phyloP scores from a whole-genome alignment of 37 sponge, comb jelly and placozoan species.

The Axinella damicornis region DNA sequence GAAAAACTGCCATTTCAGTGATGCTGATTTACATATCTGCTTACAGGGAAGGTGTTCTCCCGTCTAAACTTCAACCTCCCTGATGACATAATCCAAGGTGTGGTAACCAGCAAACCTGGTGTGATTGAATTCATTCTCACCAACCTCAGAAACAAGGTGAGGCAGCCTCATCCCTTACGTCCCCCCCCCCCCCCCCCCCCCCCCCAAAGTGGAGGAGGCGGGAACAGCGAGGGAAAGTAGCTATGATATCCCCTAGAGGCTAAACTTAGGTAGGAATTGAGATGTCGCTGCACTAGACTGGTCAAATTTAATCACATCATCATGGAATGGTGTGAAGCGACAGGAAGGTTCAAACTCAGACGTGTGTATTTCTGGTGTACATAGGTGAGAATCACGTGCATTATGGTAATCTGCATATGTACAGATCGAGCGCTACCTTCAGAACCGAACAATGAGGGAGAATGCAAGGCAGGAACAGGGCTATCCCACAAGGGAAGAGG shows the following conservation, averaged over 20 bases:
- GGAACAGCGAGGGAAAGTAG: no score
- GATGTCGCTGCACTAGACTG: not conserved
- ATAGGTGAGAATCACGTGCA: not conserved
- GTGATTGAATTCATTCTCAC: conserved; percentile 88
- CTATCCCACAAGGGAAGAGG: not conserved
- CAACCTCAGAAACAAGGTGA: conserved; percentile 76
- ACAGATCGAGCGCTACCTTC: conserved; percentile 24
- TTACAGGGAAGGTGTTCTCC: conserved; percentile 90
- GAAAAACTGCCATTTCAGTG: not conserved
- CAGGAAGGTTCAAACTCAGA: no score
- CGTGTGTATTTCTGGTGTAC: no score
- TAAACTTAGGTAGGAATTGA: no score
- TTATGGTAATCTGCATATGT: not conserved
- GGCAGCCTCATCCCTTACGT: no score
- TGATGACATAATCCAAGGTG: conserved; percentile 80
- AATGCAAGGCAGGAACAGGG: not conserved
- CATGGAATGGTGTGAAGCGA: not conserved
- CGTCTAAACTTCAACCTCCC: conserved; percentile 79
- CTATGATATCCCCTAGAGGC: no score
- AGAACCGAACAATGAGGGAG: not conserved
- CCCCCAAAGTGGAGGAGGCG: no score
- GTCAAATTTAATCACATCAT: not conserved
- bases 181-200: no score
- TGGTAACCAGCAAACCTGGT: conserved; percentile 79
- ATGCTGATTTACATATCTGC: no score